Evolutionary conservation across 1,140 invertebrate species (phyloP).

Genomic region (Littorina saxatilis): DNA sequence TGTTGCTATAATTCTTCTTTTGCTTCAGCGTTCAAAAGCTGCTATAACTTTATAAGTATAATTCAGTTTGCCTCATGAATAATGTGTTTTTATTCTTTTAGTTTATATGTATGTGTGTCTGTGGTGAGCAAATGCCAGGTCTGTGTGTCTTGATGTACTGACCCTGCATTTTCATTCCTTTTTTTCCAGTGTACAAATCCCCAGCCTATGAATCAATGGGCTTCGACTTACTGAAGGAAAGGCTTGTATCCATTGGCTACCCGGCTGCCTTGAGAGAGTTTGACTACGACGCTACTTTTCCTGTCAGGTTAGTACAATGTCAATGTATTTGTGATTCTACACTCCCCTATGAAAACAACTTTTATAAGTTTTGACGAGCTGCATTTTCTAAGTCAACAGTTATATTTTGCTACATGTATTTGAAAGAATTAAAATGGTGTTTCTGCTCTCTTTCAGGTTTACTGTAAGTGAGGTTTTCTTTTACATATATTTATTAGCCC

Average conservation of each 20-base stretch:
- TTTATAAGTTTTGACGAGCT: background rate
- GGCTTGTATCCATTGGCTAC: constrained; percentile 94
- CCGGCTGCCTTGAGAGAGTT: constrained; percentile 94
- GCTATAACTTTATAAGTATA: no score
- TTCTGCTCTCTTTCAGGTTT: no score
- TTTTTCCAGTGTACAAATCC: constrained; percentile 72
- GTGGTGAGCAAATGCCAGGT: no score
- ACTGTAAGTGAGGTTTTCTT: no score
- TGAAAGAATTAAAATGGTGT: no score
- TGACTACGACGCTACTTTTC: constrained; percentile 97
- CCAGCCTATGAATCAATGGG: constrained; percentile 86
- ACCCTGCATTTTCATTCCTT: background rate
- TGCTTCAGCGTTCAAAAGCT: no score
- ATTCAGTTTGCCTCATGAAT: no score
- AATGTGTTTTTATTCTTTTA: background rate
- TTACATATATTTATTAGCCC: no score
- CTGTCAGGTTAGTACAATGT: constrained; percentile 88
- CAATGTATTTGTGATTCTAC: background rate
- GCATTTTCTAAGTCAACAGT: background rate
- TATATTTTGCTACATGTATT: no score
- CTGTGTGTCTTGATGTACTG: background rate
- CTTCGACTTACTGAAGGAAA: constrained; percentile 94
- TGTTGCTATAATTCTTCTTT: no score
- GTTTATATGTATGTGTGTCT: background rate
- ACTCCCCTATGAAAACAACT: background rate